A percentile compares a stretch with the other conserved stretches of the same genome.
These are phyloP conservation scores for Petaurus breviceps DNA, from an alignment of 2,113 vertebrate genomes.

Conservation along the genomic window DNA sequence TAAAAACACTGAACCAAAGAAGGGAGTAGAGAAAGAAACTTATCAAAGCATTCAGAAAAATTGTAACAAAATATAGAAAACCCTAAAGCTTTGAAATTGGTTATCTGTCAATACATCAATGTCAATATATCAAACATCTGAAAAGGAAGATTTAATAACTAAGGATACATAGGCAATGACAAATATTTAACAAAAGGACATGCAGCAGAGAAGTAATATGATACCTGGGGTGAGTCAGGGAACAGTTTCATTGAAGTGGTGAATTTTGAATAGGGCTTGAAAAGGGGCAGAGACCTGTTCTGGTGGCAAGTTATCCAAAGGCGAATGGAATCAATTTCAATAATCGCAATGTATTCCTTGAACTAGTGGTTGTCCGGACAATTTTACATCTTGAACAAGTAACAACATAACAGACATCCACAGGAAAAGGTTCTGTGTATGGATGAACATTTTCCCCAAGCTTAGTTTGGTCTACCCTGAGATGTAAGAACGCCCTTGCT, in stretches of 20 bases:
- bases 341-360: background rate
- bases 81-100: background rate
- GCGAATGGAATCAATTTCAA: constrained; percentile 2
- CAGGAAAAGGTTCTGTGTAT: background rate
- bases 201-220: background rate
- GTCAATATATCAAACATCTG: background rate
- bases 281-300: background rate
- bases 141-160: background rate
- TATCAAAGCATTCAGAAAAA: background rate
- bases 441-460: constrained; percentile 10
- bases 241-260: background rate
- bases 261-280: background rate
- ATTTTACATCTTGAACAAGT: background rate
- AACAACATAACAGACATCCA: background rate
- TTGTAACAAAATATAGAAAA: background rate
- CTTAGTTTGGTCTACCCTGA: background rate
- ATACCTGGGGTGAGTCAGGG: background rate
- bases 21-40: background rate
- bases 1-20: background rate
- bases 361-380: background rate
- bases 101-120: background rate
- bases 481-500: background rate
- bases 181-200: background rate
- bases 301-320: constrained; percentile 3
- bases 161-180: background rate